Base-by-base conservation (phyloP, 2,113 vertebrate species). In the Tyrannus savana region DNA sequence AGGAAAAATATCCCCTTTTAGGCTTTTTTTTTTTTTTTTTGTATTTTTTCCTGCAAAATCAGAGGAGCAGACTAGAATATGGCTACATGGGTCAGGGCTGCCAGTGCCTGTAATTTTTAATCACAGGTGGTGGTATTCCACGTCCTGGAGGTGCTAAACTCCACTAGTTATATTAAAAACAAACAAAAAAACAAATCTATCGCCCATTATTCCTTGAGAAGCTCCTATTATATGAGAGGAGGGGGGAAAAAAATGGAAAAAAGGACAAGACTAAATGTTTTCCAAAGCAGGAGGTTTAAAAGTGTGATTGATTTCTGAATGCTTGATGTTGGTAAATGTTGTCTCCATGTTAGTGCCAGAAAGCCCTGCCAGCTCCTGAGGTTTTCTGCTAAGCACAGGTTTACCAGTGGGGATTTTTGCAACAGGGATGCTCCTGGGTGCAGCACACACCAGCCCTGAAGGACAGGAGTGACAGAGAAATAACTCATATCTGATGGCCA, bases 351-450 rank as follows among this genome's bases (percentile, higher is more conserved):
- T 13, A 37, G 23, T 6, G 23, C n/a, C 10, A 44, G 35, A 49
- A 59, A 72, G 46, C 16, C 39, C 76, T 72, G n/a, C n/a, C 19
- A 41, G 31, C 44, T 79, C 14, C 63, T 24, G 24, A 56, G 42
- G 25, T 62, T 46, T 73, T 41, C 35, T 56, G 35, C 31, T 21
- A 14, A 56, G 41, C 14, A 12, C 30, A 46, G n/a, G 17, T 63
- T 77, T 52, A 33, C 9, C 39, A 11, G 11, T 4, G 5, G n/a
- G 14, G 4, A 0, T 2, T 24, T 84, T 30, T 39, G 7, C 53
- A 88, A 30, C 22, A 47, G 44, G 37, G 33, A 30, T 77, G n/a
- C 30, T 41, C 52, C 52, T 66, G 23, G 39, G 37, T 18, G 19
- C 23, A 30, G 56, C 69, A 64, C 84, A 52, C 17, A 6, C 9